Evolutionary conservation across 2,888 invertebrate species (phyloP).

Genomic region (Nephrotoma flavescens): DNA sequence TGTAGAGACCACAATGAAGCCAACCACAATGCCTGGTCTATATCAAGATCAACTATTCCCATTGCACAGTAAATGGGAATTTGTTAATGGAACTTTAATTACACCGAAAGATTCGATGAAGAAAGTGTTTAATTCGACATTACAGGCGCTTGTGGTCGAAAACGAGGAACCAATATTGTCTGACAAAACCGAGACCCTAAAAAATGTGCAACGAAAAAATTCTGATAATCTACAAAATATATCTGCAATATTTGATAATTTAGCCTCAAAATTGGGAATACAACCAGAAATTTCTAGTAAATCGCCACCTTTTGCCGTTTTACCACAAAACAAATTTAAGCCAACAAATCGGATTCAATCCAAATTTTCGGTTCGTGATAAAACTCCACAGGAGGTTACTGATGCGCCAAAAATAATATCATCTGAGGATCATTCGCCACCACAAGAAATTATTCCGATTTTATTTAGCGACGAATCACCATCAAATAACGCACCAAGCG

Average conservation of each 20-base stretch:
- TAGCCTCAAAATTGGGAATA: conserved; percentile 38
- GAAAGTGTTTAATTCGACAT: conserved; percentile 44
- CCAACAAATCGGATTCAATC: not conserved
- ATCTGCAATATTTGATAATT: conserved; percentile 47
- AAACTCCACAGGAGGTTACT: conserved; percentile 10
- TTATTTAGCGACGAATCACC: not conserved
- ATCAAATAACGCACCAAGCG: not conserved
- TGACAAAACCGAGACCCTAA: conserved; percentile 21
- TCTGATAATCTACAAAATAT: conserved; percentile 41
- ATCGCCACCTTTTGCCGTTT: conserved; percentile 22
- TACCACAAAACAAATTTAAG: conserved; percentile 27
- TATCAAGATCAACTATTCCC: conserved; percentile 21
- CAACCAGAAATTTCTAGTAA: conserved; percentile 26
- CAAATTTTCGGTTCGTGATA: not conserved
- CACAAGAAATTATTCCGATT: conserved; percentile 6
- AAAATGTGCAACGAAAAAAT: conserved; percentile 26
- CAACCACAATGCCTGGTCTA: conserved; percentile 12
- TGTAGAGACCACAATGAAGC: not conserved
- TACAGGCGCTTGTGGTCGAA: conserved; percentile 46
- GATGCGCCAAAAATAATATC: conserved; percentile 15
- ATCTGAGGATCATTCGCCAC: conserved; percentile 12
- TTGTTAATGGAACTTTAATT: conserved; percentile 34
- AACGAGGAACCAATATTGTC: conserved; percentile 29
- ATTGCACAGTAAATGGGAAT: conserved; percentile 39
- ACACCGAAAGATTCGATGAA: conserved; percentile 28